Evolutionary conservation across 1,140 invertebrate species (phyloP), one percentile per base, ranked within the genome.

Genomic region (Aphis gossypii): DNA sequence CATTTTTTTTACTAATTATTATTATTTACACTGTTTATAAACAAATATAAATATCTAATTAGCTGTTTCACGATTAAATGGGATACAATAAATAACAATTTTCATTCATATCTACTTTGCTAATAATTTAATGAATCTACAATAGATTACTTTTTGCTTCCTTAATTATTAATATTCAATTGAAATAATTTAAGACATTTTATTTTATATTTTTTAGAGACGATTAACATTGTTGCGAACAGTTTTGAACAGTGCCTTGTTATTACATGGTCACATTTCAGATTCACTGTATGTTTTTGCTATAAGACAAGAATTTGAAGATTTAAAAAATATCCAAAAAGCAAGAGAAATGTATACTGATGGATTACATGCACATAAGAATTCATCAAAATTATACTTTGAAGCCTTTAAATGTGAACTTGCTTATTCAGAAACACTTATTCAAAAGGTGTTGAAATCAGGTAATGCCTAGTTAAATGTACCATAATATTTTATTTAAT

Each of bases 401-500:
- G 35, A 86, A 86, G 92, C 92, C 9, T 93, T 93, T 93, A 84
- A 93, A 54, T 84, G 46, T 8, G 92, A 93, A 93, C 92, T 93
- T n/a, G n/a, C 82, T 18, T 84, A 38, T 30, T 51, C 91, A 38
- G 23, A 93, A 38, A 93, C 54, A 5, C 76, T 93, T 6, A 54
- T 1, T 6, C 30, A 93, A 93, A 83, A 82, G 6, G 8, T 84
- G 20, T 51, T 38, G 6, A 54, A 30, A n/a, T 21, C 30, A 41
- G 46, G 76, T 93, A 93, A 82, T 48, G 21, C 38, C 8, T 76
- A 68, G 18, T 41, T 92, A 18, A 46, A 14, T 60, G 6, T n/a
- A 68, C 56, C 60, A 6, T 35, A 38, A 11, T 54, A 30, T 68
- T 91, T 91, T 44, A 21, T 30, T 35, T 2, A 35, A 38, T 76